Percentiles rank a stretch among this genome's conserved stretches.
Evolutionary conservation across 2,888 invertebrate genomes (phyloP).

Genomic region (Odontomyia ornata): DNA sequence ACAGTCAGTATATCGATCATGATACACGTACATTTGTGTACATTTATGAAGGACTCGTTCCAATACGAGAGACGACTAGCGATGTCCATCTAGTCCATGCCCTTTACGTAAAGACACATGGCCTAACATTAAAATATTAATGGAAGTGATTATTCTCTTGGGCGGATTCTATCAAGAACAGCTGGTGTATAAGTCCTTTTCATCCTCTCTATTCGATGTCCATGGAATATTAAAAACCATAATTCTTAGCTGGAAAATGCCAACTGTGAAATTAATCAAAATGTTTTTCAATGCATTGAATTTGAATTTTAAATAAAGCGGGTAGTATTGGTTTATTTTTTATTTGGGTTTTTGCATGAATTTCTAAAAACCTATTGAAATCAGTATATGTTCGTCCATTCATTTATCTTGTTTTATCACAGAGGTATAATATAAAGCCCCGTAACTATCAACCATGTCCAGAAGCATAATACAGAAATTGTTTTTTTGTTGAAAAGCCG

Average conservation of each 20-base stretch:
- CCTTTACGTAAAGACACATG: conserved; percentile 44
- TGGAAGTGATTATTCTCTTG: conserved; percentile 46
- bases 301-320: no score
- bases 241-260: conserved; percentile 19
- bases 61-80: background rate
- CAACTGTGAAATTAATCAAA: conserved; percentile 10
- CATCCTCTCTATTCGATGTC: background rate
- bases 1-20: background rate
- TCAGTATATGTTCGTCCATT: no score
- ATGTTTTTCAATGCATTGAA: background rate
- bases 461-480: no score
- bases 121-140: conserved; percentile 47
- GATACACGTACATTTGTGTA: background rate
- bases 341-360: no score
- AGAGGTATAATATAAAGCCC: no score
- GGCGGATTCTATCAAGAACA: conserved; percentile 47
- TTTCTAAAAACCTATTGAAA: no score
- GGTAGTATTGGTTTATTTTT: no score
- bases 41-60: background rate
- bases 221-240: conserved; percentile 44
- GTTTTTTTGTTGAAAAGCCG: no score
- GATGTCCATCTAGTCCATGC: background rate
- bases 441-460: no score
- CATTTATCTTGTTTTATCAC: no score
- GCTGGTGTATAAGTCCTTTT: conserved; percentile 43